phyloP scores from a whole-genome alignment of 2,113 vertebrate species.

The Ammodytes marinus region DNA sequence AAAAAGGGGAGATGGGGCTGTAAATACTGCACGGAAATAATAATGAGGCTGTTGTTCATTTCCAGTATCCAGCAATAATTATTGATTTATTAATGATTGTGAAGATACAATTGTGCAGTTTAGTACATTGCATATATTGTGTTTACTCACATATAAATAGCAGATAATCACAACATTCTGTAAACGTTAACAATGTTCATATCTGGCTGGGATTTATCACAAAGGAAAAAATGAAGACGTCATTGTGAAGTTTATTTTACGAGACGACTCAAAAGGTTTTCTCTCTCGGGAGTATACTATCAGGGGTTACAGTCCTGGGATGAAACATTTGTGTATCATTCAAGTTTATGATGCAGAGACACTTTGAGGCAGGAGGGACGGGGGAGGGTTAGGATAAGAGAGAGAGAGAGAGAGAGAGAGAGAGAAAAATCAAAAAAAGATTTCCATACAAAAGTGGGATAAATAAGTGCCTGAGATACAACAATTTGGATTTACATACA shows the following conservation, averaged over 20 bases:
- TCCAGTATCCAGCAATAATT: neutral
- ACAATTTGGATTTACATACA: constrained; percentile 85
- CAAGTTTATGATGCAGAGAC: constrained; percentile 71
- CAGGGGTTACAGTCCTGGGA: constrained; percentile 65
- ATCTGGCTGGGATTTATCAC: constrained; percentile 28
- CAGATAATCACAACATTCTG: neutral
- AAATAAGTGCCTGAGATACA: constrained; percentile 84
- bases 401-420: constrained; percentile 57
- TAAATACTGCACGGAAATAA: constrained; percentile 27
- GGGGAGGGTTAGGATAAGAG: constrained; percentile 65
- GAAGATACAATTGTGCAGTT: neutral
- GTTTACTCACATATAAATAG: neutral
- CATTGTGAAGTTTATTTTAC: constrained; percentile 42
- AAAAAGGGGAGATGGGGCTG: constrained; percentile 12
- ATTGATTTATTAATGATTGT: neutral
- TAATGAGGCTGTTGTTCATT: constrained; percentile 27
- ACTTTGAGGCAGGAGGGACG: constrained; percentile 69
- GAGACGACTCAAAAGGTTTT: constrained; percentile 38
- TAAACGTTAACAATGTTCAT: constrained; percentile 14
- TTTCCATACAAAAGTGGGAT: constrained; percentile 84
- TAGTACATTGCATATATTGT: neutral
- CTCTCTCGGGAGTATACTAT: constrained; percentile 48
- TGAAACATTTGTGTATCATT: constrained; percentile 71
- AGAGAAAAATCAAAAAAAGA: constrained; percentile 71
- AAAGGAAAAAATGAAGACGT: constrained; percentile 25